Conservation (phyloP, 2,797 vertebrate species). For the Enteromius trimaculatus region DNA sequence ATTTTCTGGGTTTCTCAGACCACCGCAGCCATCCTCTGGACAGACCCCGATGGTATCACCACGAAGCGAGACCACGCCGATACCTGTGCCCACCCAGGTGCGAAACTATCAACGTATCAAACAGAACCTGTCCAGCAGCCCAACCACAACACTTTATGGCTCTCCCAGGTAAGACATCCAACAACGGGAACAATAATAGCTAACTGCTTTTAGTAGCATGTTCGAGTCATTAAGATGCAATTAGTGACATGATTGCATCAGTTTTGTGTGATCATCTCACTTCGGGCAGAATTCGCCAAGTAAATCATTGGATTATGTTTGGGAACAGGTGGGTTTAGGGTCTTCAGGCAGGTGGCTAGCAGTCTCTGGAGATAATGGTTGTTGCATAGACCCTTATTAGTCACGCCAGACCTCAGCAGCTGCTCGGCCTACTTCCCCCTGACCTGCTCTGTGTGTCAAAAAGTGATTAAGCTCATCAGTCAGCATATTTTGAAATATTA, state of each 20-base stretch:
- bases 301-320: constrained; percentile 32
- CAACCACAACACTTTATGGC: constrained; percentile 82
- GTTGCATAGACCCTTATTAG: constrained; percentile 7
- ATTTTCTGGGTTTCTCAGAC: constrained; percentile 66
- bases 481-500: background rate
- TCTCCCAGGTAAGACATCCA: constrained; percentile 86
- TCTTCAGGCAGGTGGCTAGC: constrained; percentile 38
- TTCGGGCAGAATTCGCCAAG: background rate
- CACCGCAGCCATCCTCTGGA: constrained; percentile 70
- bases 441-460: constrained; percentile 34
- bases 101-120: constrained; percentile 98
- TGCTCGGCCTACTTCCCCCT: constrained; percentile 45
- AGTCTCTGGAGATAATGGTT: constrained; percentile 50
- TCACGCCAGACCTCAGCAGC: constrained; percentile 27
- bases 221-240: background rate
- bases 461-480: constrained; percentile 45
- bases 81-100: constrained; percentile 95
- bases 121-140: constrained; percentile 93
- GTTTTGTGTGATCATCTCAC: background rate
- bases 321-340: constrained; percentile 23
- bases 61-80: constrained; percentile 89
- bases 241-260: background rate
- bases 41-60: constrained; percentile 84
- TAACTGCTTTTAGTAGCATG: background rate
- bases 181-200: background rate